Conservation (phyloP, 2,797 vertebrate genomes). For the Tokudaia muenninki region DNA sequence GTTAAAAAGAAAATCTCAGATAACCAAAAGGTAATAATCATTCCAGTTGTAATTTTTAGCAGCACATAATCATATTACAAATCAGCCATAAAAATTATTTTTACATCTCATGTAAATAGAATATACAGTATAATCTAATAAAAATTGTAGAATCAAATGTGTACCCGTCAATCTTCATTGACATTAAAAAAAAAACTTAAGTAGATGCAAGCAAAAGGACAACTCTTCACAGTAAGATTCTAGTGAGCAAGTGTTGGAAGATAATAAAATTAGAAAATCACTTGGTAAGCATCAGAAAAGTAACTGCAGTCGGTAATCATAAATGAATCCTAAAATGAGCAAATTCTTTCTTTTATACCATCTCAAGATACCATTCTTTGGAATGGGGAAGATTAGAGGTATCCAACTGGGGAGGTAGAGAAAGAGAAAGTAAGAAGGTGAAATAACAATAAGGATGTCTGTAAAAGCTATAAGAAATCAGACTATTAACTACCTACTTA, state of each 20-base stretch:
- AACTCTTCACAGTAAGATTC: constrained; percentile 7
- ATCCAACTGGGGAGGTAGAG: neutral
- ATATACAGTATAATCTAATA: constrained; percentile 43
- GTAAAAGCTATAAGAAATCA: neutral
- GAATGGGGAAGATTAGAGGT: neutral
- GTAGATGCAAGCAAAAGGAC: neutral
- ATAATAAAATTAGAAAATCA: neutral
- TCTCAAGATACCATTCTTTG: neutral
- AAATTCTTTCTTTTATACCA: constrained; percentile 41
- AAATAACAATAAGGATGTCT: neutral
- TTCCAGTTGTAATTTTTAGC: constrained; percentile 52
- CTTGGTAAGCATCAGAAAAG: neutral
- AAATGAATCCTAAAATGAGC: constrained; percentile 20
- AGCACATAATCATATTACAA: constrained; percentile 47
- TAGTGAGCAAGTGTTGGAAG: constrained; percentile 46
- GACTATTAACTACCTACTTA: neutral
- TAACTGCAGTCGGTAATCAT: neutral
- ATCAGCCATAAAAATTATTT: constrained; percentile 47
- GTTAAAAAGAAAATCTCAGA: constrained; percentile 53
- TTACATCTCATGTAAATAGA: neutral
- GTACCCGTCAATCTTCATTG: neutral
- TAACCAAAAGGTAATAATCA: neutral
- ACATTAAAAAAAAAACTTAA: constrained; percentile 32
- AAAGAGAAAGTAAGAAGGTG: neutral
- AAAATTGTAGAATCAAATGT: constrained; percentile 38